These are phyloP conservation scores for Orthosia cruda DNA, from an alignment of 2,888 invertebrate genomes.

Conservation along the genomic window DNA sequence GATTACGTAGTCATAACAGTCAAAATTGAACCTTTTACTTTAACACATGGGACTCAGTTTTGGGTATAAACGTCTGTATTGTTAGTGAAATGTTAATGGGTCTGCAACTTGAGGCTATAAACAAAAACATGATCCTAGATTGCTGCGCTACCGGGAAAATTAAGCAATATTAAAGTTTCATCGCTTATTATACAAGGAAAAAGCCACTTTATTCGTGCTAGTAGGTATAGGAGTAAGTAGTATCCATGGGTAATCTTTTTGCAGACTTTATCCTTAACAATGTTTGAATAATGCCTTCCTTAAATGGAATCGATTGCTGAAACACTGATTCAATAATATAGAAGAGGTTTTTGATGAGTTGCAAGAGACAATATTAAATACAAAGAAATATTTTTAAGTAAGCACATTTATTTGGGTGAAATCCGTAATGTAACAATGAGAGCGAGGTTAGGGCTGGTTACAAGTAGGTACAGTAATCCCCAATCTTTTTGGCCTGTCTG, in stretches of 20 bases:
- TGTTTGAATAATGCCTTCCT: background rate
- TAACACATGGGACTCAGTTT: conserved; percentile 59
- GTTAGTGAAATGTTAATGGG: conserved; percentile 75
- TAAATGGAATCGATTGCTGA: conserved; percentile 7
- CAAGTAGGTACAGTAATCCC: background rate
- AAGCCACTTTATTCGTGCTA: conserved; percentile 29
- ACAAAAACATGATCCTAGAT: conserved; percentile 75
- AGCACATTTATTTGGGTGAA: background rate
- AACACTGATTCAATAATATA: conserved; percentile 7
- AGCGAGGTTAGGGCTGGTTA: background rate
- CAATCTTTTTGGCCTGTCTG: too few species aligned
- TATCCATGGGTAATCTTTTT: background rate
- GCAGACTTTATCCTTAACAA: background rate
- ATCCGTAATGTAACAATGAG: background rate
- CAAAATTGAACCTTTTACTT: conserved; percentile 79
- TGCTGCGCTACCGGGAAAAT: conserved; percentile 84
- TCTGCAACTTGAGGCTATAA: conserved; percentile 66
- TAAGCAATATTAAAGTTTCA: conserved; percentile 77
- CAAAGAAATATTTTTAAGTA: conserved; percentile 29
- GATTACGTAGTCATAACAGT: conserved; percentile 63
- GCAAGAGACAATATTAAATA: conserved; percentile 9
- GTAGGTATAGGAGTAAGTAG: background rate
- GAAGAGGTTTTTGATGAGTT: conserved; percentile 25
- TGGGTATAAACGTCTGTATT: conserved; percentile 68
- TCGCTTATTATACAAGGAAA: conserved; percentile 73